Evolutionary conservation across 2,888 invertebrate genomes (phyloP).

Genomic region (Rosalia funebris): DNA sequence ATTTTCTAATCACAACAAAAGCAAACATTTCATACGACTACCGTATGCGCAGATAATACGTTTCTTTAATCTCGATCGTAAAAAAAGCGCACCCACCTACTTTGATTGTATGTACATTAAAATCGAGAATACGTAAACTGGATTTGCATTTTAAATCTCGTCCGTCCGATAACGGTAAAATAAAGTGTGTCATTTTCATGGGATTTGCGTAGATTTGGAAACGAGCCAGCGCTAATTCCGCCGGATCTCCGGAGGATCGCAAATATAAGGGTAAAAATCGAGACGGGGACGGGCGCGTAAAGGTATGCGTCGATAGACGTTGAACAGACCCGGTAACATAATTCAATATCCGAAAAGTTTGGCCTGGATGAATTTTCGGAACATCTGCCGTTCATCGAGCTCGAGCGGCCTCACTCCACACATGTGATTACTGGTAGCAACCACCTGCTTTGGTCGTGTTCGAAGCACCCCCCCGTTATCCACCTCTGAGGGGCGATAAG

Average conservation of each 20-base stretch:
- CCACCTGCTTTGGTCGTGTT: constrained; percentile 18
- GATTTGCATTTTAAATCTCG: background rate
- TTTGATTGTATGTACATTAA: too few relatives aligned
- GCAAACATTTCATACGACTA: too few relatives aligned
- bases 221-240: background rate
- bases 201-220: background rate
- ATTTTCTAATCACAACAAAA: background rate
- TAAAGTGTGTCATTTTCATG: too few relatives aligned
- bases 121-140: too few relatives aligned
- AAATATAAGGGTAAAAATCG: too few relatives aligned
- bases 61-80: too few relatives aligned
- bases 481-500: background rate
- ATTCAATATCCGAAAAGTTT: constrained; percentile 21
- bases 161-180: too few relatives aligned
- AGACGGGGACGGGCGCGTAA: too few relatives aligned
- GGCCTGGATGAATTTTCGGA: constrained; percentile 22
- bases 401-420: constrained; percentile 22
- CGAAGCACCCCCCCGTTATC: background rate
- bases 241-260: too few relatives aligned
- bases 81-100: too few relatives aligned
- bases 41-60: too few relatives aligned
- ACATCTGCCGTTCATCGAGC: constrained; percentile 23
- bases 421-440: constrained; percentile 22
- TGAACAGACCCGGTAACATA: constrained; percentile 13
- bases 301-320: too few relatives aligned